These are phyloP conservation scores for Sogatella furcifera DNA, from an alignment of 1,140 invertebrate genomes.

Conservation along the genomic window DNA sequence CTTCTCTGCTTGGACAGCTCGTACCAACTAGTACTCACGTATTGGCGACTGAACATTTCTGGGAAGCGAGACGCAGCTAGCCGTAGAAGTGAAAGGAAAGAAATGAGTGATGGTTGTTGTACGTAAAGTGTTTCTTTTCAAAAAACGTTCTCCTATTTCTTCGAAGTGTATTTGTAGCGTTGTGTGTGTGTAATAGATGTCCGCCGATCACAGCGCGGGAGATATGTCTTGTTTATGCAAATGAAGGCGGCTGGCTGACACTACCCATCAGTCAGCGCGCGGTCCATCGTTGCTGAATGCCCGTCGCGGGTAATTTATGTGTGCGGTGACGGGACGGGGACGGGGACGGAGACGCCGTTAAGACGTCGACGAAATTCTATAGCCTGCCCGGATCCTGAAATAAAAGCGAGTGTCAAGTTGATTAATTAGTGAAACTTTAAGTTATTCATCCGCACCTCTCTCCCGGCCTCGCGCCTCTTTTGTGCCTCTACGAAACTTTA, in stretches of 20 bases:
- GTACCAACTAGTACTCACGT: no score
- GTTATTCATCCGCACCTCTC: slow-evolving; percentile 19
- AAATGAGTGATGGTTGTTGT: background rate
- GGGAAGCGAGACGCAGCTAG: background rate
- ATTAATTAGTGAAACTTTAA: slow-evolving; percentile 22
- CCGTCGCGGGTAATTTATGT: background rate
- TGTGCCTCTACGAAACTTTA: slow-evolving; percentile 17
- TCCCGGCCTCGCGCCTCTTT: slow-evolving; percentile 8
- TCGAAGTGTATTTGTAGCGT: no score
- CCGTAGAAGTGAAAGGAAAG: background rate
- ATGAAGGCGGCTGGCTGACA: background rate
- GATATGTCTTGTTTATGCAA: slow-evolving; percentile 2
- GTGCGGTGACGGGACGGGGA: background rate
- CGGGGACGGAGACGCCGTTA: background rate
- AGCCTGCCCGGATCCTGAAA: slow-evolving; percentile 7
- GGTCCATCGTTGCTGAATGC: background rate
- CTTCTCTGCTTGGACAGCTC: no score
- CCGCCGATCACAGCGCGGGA: background rate
- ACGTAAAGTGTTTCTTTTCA: no score
- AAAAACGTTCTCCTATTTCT: no score
- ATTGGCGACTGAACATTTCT: no score
- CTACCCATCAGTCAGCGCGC: background rate
- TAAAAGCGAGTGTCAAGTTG: slow-evolving; percentile 20
- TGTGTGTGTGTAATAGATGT: no score
- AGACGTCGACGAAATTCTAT: slow-evolving; percentile 6